phyloP scores from a whole-genome alignment of 1,140 invertebrate genomes.

The Kradibia gibbosae region DNA sequence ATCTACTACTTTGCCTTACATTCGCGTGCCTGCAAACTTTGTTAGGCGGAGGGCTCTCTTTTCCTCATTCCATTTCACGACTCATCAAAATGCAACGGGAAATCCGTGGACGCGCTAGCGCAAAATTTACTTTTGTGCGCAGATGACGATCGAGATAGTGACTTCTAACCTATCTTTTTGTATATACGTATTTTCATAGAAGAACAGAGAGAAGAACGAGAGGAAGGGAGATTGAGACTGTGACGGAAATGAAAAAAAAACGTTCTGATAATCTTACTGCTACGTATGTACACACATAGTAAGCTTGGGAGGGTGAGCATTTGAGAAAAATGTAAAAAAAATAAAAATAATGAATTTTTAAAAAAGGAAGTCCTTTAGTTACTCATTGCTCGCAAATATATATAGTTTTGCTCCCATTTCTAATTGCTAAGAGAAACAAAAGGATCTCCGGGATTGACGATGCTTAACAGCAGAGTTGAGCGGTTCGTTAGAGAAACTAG shows the following conservation, averaged over 20 bases:
- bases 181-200: not conserved
- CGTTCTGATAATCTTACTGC: too few relatives aligned
- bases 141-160: constrained; percentile 21
- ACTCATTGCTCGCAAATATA: not conserved
- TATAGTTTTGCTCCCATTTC: not conserved
- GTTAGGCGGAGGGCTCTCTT: not conserved
- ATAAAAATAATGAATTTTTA: too few relatives aligned
- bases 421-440: constrained; percentile 52
- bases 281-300: too few relatives aligned
- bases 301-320: too few relatives aligned
- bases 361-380: too few relatives aligned
- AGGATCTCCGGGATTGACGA: constrained; percentile 36
- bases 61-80: constrained; percentile 30
- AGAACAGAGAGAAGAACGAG: not conserved
- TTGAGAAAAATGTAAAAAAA: too few relatives aligned
- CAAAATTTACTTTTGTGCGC: constrained; percentile 48
- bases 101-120: constrained; percentile 23
- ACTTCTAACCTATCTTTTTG: not conserved
- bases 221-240: not conserved
- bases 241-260: too few relatives aligned
- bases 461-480: constrained; percentile 20
- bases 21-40: constrained; percentile 38
- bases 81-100: constrained; percentile 49
- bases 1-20: constrained; percentile 14
- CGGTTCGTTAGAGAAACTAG: constrained; percentile 41